Percentiles rank a stretch among this genome's conserved stretches.
phyloP scores from a whole-genome alignment of 2,888 invertebrate genomes.

The Idaea dimidiata region DNA sequence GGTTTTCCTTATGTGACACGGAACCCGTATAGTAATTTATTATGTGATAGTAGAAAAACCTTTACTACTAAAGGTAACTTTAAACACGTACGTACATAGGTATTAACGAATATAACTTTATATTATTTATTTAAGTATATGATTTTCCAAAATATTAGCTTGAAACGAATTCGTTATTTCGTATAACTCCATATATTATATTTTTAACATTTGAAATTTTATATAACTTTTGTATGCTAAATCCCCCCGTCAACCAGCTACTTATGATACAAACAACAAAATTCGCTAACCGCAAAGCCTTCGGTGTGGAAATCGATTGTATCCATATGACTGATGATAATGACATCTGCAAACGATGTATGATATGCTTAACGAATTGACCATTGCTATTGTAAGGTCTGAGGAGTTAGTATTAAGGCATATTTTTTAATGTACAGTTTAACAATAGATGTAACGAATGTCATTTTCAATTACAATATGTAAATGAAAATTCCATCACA shows the following conservation, averaged over 20 bases:
- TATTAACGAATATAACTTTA: too few species aligned
- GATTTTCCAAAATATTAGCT: too few species aligned
- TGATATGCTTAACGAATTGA: conserved; percentile 36
- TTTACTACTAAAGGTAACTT: too few species aligned
- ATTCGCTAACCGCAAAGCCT: conserved; percentile 13
- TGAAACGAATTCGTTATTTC: too few species aligned
- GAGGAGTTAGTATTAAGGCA: conserved; percentile 8
- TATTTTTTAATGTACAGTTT: conserved; percentile 9
- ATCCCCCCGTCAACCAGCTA: background rate
- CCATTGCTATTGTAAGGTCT: conserved; percentile 19
- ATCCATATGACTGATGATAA: conserved; percentile 40
- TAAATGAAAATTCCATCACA: background rate
- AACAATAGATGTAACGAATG: conserved; percentile 2
- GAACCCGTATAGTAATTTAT: too few species aligned
- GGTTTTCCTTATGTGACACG: too few species aligned
- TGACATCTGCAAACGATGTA: conserved; percentile 47
- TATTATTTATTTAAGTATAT: too few species aligned
- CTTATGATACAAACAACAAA: conserved; percentile 16
- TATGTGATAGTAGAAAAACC: too few species aligned
- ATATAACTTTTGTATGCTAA: too few species aligned
- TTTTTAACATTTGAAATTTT: too few species aligned
- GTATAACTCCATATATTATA: too few species aligned
- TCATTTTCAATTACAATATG: conserved; percentile 10
- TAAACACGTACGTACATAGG: too few species aligned
- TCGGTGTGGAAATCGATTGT: conserved; percentile 13